Conservation (phyloP, 37 sponge, comb jelly and placozoan species). For the Theonella swinhoei region DNA sequence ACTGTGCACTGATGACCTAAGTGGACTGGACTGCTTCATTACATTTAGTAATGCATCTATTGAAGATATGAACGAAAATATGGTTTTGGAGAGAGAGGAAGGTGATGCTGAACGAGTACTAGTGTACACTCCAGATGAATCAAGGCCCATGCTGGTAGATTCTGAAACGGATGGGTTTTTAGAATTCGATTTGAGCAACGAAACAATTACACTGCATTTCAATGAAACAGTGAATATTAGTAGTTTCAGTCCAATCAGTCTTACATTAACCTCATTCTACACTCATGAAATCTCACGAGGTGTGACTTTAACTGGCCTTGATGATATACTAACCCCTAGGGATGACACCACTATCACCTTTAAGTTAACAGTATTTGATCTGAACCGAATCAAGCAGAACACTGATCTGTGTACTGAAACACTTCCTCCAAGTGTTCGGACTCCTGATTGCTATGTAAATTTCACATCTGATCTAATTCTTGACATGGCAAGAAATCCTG, state of each 20-base stretch:
- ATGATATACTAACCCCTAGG: slow-evolving; percentile 33
- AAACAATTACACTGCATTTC: slow-evolving; percentile 75
- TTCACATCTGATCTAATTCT: slow-evolving; percentile 45
- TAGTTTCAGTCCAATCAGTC: slow-evolving; percentile 51
- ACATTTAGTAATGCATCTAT: slow-evolving; percentile 63
- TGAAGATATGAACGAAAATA: slow-evolving; percentile 84
- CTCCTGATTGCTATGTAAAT: slow-evolving; percentile 65
- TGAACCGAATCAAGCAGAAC: slow-evolving; percentile 75
- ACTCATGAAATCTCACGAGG: neutral
- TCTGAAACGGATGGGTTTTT: slow-evolving; percentile 29
- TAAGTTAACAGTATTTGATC: slow-evolving; percentile 51
- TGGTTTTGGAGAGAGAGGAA: slow-evolving; percentile 29
- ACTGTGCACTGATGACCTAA: slow-evolving; percentile 68
- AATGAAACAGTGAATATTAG: slow-evolving; percentile 86
- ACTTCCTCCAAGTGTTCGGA: neutral
- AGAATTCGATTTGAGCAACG: slow-evolving; percentile 70
- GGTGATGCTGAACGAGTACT: slow-evolving; percentile 26
- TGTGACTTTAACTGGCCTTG: slow-evolving; percentile 65
- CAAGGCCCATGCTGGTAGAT: slow-evolving; percentile 54
- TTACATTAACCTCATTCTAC: slow-evolving; percentile 65
- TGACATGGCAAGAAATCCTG: slow-evolving; percentile 77
- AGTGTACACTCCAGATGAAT: slow-evolving; percentile 65
- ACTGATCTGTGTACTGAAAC: slow-evolving; percentile 44
- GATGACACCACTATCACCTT: slow-evolving; percentile 65
- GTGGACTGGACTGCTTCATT: slow-evolving; percentile 72